Evolutionary conservation across 1,140 invertebrate genomes (phyloP), one percentile per base, ranked within the genome.

Genomic region (Cydia pomonella): DNA sequence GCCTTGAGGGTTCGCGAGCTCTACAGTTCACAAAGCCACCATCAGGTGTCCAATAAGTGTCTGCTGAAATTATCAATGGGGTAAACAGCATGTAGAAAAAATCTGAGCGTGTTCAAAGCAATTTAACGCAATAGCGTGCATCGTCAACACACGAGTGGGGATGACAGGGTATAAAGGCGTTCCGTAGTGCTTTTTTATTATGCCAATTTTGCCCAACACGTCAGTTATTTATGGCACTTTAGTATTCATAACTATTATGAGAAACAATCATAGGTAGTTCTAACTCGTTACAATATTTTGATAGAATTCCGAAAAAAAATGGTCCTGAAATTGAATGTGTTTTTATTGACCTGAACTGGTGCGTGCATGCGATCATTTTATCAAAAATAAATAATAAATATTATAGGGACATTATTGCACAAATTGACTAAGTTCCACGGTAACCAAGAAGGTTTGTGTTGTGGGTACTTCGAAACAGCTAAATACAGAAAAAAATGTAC

Each of bases 111-210:
- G 50, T 5, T 59, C 2, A 59, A 59, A 59, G 18, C 18, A 21
- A 59, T 59, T 59, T 59, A 18, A 59, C 50, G 9, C 13, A 59
- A 16, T 59, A 59, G 50, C 50, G 53, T 59, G 21, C 21, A 23
- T 59, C 53, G 21, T 59, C 2, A 23, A 10, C 21, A 59, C 53
- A 53, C 16, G n/a, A 53, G 9, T 59, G 53, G 53, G 53, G 21
- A 12, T 59, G 21, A 59, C 53, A 59, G 9, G 53, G 21, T n/a
- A 18, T 23, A 59, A 59, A 18, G 21, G 53, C 21, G 2, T 10
- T 21, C 23, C 23, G 21, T 59, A 59, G 53, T 59, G 21, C 53
- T 21, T n/a, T 59, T 59, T 59, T 59, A 59, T 59, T 59, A 59
- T 12, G 18, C 53, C 53, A 59, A 21, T 23, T 59, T 23, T 23